Evolutionary conservation across 1,140 invertebrate species (phyloP), one percentile per base, ranked within the genome.

Genomic region (Copidosoma floridanum): DNA sequence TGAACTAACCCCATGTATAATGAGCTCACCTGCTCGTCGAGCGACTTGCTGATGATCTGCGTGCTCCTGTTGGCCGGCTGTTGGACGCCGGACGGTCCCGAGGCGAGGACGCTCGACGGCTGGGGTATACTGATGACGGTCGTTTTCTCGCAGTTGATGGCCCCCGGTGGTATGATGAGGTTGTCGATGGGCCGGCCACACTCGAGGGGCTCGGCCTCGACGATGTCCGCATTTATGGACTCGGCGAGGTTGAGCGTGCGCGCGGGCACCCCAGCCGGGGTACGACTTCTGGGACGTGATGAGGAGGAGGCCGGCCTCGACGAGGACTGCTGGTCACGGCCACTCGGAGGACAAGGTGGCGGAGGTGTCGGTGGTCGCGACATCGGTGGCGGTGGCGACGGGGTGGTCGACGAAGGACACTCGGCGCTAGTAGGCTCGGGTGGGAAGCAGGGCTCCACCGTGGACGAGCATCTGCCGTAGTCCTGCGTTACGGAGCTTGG

Each of bases 211-310:
- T 72, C 68, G 1, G 73, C 72, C 21, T 69, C 70, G 5, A 75
- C 47, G n/a, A 75, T 57, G 2, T 75, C 69, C 0, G 73, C 73
- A 20, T 72, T 67, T 60, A 73, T 72, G 0, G 63, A 44, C 44
- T 41, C 67, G 3, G 72, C 72, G 10, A 72, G 46, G 37, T 73
- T 65, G 11, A 18, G 40, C 3, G 70, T 71, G 14, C 63, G 65
- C 29, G 58, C 64, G 0, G 66, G 23, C 18, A 74, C 40, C 8
- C n/a, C n/a, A n/a, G n/a, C n/a, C n/a, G n/a, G n/a, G n/a, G n/a
- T n/a, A n/a, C n/a, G n/a, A n/a, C n/a, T n/a, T n/a, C n/a, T n/a
- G n/a, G n/a, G n/a, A n/a, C n/a, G n/a, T n/a, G n/a, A n/a, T n/a
- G n/a, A n/a, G n/a, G n/a, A n/a, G n/a, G n/a, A n/a, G n/a, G n/a